These are phyloP conservation scores for Epinephelus moara DNA, from an alignment of 2,113 vertebrate species.

Conservation along the genomic window DNA sequence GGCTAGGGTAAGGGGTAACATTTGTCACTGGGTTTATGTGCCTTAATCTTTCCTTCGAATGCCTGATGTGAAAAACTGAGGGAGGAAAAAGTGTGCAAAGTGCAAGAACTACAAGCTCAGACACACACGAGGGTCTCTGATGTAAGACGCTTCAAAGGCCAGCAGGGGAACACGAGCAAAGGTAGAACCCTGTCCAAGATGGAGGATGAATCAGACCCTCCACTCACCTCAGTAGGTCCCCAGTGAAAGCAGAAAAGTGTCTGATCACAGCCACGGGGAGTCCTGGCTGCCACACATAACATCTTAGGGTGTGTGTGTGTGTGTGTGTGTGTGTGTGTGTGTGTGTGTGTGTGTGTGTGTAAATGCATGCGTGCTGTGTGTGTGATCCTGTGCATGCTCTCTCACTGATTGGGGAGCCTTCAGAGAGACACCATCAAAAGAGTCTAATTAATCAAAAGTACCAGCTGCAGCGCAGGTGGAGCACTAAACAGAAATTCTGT, in stretches of 20 bases:
- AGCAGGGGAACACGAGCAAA: constrained; percentile 24
- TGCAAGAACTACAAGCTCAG: constrained; percentile 30
- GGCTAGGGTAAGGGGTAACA: background rate
- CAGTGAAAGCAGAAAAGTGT: constrained; percentile 33
- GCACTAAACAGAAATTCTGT: constrained; percentile 23
- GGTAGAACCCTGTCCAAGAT: constrained; percentile 35
- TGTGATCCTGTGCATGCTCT: constrained; percentile 25
- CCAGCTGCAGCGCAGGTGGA: constrained; percentile 20
- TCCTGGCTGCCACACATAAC: constrained; percentile 12
- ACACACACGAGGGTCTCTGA: constrained; percentile 46
- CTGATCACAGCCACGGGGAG: constrained; percentile 60
- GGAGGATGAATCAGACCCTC: constrained; percentile 47
- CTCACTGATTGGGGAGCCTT: constrained; percentile 31
- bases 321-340: background rate
- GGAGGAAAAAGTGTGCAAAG: constrained; percentile 1
- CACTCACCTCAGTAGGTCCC: constrained; percentile 28
- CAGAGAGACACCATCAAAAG: constrained; percentile 52
- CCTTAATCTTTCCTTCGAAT: constrained; percentile 44
- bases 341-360: background rate
- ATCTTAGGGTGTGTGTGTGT: background rate
- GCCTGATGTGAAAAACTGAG: constrained; percentile 1
- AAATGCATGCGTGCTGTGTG: background rate
- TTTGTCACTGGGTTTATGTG: constrained; percentile 33
- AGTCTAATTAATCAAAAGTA: constrained; percentile 66
- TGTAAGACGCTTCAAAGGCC: constrained; percentile 59